Conservation (phyloP, 2,797 vertebrate species). For the Carduelis carduelis region DNA sequence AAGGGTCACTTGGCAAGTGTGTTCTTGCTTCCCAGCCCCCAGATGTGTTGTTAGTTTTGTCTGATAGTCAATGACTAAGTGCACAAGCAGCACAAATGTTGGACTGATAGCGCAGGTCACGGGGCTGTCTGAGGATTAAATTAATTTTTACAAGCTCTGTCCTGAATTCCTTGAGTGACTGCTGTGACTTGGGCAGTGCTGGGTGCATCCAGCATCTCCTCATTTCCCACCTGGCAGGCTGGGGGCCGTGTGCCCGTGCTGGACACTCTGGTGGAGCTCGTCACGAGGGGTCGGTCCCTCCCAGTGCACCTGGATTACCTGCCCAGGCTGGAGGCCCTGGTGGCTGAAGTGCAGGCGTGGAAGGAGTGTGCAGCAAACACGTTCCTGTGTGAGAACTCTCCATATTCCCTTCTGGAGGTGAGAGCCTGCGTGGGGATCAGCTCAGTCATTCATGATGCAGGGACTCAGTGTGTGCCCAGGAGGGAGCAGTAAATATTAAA, state of each 20-base stretch:
- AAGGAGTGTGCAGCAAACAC: slow-evolving; percentile 92
- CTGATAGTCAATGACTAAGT: neutral
- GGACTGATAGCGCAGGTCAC: neutral
- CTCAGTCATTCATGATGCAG: neutral
- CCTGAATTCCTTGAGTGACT: neutral
- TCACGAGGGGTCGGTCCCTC: slow-evolving; percentile 86
- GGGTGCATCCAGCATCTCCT: neutral
- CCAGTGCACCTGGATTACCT: slow-evolving; percentile 88
- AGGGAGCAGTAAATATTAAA: neutral
- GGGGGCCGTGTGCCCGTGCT: slow-evolving; percentile 91
- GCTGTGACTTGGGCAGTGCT: neutral
- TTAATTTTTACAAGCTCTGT: neutral
- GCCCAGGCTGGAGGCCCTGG: slow-evolving; percentile 85
- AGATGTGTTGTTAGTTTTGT: neutral
- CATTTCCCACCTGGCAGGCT: slow-evolving; percentile 60
- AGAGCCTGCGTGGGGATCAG: neutral
- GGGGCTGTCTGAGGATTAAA: neutral
- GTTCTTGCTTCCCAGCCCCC: neutral
- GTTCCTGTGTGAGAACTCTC: slow-evolving; percentile 88
- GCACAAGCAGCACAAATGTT: neutral
- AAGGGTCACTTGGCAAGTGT: neutral
- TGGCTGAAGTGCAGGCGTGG: slow-evolving; percentile 90
- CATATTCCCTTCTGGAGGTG: slow-evolving; percentile 92
- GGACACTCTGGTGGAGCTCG: slow-evolving; percentile 87
- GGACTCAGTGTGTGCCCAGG: neutral